These are phyloP conservation scores for Leptobrachium ailaonicum DNA, from an alignment of 2,113 vertebrate species.

Conservation along the genomic window DNA sequence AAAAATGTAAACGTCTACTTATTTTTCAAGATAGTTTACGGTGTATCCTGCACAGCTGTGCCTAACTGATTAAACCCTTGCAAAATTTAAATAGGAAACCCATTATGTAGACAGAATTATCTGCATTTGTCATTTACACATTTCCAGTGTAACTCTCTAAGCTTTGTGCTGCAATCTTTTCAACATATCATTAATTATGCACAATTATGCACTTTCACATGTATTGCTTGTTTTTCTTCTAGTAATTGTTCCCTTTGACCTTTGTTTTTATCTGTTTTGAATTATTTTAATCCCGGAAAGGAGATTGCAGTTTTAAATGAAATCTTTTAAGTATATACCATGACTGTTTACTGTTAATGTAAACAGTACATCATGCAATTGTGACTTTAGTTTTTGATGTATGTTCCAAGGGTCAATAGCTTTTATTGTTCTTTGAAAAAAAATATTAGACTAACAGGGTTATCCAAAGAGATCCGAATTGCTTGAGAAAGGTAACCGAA, in stretches of 20 bases:
- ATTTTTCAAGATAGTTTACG: conserved; percentile 81
- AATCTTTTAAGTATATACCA: no score
- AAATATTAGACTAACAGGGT: no score
- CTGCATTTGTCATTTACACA: conserved; percentile 72
- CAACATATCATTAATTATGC: conserved; percentile 60
- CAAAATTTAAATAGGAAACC: conserved; percentile 86
- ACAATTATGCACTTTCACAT: conserved; percentile 54
- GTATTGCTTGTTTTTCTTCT: conserved; percentile 41
- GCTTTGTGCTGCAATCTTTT: conserved; percentile 46
- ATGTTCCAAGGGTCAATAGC: no score
- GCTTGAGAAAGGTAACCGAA: no score
- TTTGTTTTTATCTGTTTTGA: conserved; percentile 41
- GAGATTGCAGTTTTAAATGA: neutral
- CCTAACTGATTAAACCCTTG: conserved; percentile 80
- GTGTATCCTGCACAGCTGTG: conserved; percentile 77
- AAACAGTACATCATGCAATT: no score
- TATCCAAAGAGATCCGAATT: no score
- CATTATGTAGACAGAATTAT: conserved; percentile 79
- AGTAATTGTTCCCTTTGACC: conserved; percentile 42
- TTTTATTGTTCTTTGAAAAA: no score
- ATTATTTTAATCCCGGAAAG: conserved; percentile 9
- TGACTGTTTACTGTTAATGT: no score
- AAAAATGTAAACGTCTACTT: conserved; percentile 81
- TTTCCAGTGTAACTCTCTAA: conserved; percentile 66
- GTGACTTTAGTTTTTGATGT: no score